phyloP scores from a whole-genome alignment of 2,797 vertebrate species.

The Simalia tracyae region DNA sequence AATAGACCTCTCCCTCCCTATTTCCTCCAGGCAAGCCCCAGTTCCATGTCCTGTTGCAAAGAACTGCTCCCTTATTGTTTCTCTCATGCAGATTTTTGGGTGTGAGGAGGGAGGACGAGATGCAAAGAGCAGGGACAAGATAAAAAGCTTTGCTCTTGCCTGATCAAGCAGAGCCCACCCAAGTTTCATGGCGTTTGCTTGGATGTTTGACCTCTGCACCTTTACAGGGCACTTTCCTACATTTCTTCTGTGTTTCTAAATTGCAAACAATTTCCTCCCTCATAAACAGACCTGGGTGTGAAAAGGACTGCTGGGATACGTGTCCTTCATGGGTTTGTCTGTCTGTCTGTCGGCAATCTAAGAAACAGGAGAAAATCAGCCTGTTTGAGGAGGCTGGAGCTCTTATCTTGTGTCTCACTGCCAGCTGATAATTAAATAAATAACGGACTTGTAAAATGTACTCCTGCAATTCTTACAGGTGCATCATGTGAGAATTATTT shows the following conservation, averaged over 20 bases:
- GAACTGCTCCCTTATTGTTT: slow-evolving; percentile 24
- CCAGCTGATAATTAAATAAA: not conserved
- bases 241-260: slow-evolving; percentile 91
- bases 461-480: not conserved
- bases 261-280: slow-evolving; percentile 90
- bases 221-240: slow-evolving; percentile 92
- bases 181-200: slow-evolving; percentile 85
- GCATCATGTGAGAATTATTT: not conserved
- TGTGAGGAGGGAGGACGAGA: slow-evolving; percentile 15
- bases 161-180: slow-evolving; percentile 81
- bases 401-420: not conserved
- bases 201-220: slow-evolving; percentile 87
- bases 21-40: not conserved
- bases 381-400: not conserved
- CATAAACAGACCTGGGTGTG: slow-evolving; percentile 71
- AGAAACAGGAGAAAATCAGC: not conserved
- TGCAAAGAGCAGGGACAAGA: slow-evolving; percentile 79
- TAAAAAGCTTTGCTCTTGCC: slow-evolving; percentile 68
- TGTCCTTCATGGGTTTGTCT: not conserved
- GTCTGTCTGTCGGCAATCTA: not conserved
- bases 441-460: not conserved
- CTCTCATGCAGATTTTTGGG: slow-evolving; percentile 43
- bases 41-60: slow-evolving; percentile 23
- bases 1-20: not conserved
- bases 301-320: slow-evolving; percentile 58